A percentile compares a stretch with the other conserved stretches of the same genome.
These are phyloP conservation scores for Volucella bombylans DNA, from an alignment of 2,888 invertebrate species.

Conservation along the genomic window DNA sequence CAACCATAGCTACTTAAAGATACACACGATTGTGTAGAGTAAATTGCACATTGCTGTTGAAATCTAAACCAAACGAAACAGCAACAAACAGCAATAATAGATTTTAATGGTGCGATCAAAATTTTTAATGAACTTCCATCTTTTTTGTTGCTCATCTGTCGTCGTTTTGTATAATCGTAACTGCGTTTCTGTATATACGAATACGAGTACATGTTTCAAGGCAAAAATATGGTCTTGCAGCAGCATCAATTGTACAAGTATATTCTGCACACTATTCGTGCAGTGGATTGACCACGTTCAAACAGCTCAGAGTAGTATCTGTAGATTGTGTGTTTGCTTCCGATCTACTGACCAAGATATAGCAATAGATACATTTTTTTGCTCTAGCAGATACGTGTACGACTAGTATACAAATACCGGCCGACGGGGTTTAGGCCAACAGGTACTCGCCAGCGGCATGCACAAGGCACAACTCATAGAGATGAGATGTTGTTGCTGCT, in stretches of 20 bases:
- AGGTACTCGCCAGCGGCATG: conserved; percentile 49
- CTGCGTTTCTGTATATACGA: conserved; percentile 14
- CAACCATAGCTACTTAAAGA: conserved; percentile 13
- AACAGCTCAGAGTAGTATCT: neutral
- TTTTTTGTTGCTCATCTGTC: conserved; percentile 17
- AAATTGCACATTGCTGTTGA: conserved; percentile 71
- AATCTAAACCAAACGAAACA: conserved; percentile 65
- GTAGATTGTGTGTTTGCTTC: conserved; percentile 51
- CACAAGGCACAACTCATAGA: conserved; percentile 54
- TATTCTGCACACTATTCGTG: conserved; percentile 28
- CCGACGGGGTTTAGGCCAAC: conserved; percentile 48
- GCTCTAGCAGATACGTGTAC: conserved; percentile 33
- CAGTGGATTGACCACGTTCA: conserved; percentile 30
- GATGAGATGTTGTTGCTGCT: conserved; percentile 33
- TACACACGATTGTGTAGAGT: conserved; percentile 29
- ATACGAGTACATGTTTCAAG: conserved; percentile 39
- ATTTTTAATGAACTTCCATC: conserved; percentile 74
- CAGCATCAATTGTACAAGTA: conserved; percentile 6
- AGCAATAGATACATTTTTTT: conserved; percentile 67
- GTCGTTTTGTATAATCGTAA: conserved; percentile 1
- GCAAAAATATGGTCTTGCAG: conserved; percentile 43
- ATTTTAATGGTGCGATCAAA: conserved; percentile 74
- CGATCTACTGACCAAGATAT: conserved; percentile 74
- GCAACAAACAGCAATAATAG: conserved; percentile 72
- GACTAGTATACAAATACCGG: conserved; percentile 23